These are phyloP conservation scores for Mylabris phalerata DNA, from an alignment of 1,140 invertebrate species.

Conservation along the genomic window DNA sequence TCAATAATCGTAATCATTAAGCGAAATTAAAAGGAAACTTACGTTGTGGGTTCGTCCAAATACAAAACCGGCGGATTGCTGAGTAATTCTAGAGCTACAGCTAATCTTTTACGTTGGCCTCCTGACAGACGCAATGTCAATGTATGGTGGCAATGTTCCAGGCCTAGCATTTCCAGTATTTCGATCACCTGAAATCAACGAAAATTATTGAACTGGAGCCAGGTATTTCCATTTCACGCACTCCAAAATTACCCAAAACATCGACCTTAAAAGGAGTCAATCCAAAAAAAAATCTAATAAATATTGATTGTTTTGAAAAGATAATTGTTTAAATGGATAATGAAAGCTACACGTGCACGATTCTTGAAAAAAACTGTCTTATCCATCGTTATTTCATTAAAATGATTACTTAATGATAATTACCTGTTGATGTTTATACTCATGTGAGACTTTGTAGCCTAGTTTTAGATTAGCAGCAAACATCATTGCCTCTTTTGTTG, in stretches of 20 bases:
- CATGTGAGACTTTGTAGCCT: constrained; percentile 50
- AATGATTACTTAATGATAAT: background rate
- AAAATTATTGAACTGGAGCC: too few relatives aligned
- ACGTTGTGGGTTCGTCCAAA: constrained; percentile 92
- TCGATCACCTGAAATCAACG: constrained; percentile 53
- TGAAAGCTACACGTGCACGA: too few relatives aligned
- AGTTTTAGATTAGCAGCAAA: constrained; percentile 85
- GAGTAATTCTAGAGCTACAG: constrained; percentile 76
- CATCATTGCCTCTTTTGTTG: constrained; percentile 78
- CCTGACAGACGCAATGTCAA: constrained; percentile 68
- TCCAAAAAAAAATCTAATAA: too few relatives aligned
- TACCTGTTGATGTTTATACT: constrained; percentile 61
- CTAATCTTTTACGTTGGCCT: constrained; percentile 80
- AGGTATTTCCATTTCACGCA: constrained; percentile 7
- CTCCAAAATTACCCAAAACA: too few relatives aligned
- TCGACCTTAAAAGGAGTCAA: too few relatives aligned
- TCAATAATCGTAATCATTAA: too few relatives aligned
- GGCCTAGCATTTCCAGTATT: constrained; percentile 65
- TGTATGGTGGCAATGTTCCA: constrained; percentile 56
- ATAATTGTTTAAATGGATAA: too few relatives aligned
- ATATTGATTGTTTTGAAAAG: too few relatives aligned
- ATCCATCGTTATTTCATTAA: too few relatives aligned
- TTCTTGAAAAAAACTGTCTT: too few relatives aligned
- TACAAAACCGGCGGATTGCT: constrained; percentile 88
- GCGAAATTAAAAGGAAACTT: constrained; percentile 33